These are phyloP conservation scores for Arctia plantaginis DNA, from an alignment of 2,888 invertebrate genomes.

Conservation along the genomic window DNA sequence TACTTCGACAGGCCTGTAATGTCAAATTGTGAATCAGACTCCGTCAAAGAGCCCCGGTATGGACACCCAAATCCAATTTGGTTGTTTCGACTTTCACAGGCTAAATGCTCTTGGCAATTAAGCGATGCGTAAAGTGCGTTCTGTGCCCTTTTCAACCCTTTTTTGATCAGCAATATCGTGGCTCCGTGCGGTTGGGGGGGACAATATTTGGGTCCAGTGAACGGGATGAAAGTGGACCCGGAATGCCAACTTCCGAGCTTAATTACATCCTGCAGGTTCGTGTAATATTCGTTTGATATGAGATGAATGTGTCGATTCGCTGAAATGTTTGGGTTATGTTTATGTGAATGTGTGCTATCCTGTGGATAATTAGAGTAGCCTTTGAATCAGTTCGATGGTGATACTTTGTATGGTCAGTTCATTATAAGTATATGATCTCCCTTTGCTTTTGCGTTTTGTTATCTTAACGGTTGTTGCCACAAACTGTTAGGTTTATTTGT, in stretches of 20 bases:
- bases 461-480: neutral
- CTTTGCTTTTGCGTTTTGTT: neutral
- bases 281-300: constrained; percentile 57
- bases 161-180: constrained; percentile 63
- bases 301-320: constrained; percentile 45
- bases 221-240: constrained; percentile 63
- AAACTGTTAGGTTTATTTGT: neutral
- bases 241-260: constrained; percentile 54
- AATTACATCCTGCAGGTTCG: constrained; percentile 58
- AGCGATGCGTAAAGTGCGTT: constrained; percentile 81
- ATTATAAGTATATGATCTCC: neutral
- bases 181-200: constrained; percentile 55
- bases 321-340: constrained; percentile 15
- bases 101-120: constrained; percentile 81
- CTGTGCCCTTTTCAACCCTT: constrained; percentile 64
- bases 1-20: constrained; percentile 71
- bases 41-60: constrained; percentile 75
- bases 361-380: neutral
- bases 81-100: constrained; percentile 79
- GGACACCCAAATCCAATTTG: constrained; percentile 82
- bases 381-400: neutral
- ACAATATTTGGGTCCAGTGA: constrained; percentile 62
- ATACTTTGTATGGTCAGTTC: neutral
- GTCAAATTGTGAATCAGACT: constrained; percentile 76
- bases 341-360: neutral